A percentile compares a stretch with the other conserved stretches of the same genome.
Evolutionary conservation across 2,888 invertebrate species (phyloP).

Genomic region (Eristalis intricaria): DNA sequence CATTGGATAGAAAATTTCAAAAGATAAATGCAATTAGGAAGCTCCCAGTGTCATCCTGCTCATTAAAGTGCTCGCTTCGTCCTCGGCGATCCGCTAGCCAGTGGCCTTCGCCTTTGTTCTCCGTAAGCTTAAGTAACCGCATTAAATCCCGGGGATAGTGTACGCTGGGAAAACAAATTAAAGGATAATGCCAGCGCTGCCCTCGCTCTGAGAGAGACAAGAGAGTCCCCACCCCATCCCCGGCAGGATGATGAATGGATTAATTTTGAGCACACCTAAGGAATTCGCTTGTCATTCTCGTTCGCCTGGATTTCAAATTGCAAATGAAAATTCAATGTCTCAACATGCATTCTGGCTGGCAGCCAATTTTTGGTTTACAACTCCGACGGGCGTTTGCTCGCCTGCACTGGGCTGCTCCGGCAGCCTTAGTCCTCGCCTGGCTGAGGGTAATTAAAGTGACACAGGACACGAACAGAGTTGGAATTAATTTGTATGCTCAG

Average conservation of each 20-base stretch:
- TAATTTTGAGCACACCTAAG: conserved; percentile 68
- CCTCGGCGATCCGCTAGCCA: background rate
- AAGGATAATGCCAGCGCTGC: conserved; percentile 49
- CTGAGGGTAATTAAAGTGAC: conserved; percentile 67
- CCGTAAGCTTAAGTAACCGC: conserved; percentile 52
- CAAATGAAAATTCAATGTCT: conserved; percentile 71
- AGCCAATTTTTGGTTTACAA: conserved; percentile 68
- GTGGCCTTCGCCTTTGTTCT: conserved; percentile 32
- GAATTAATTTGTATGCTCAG: conserved; percentile 65
- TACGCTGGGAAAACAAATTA: conserved; percentile 65
- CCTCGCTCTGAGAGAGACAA: background rate
- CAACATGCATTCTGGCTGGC: conserved; percentile 61
- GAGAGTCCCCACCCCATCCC: background rate
- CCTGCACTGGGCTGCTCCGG: background rate
- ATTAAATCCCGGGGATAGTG: conserved; percentile 41
- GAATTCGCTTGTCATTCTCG: conserved; percentile 47
- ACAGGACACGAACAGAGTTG: conserved; percentile 46
- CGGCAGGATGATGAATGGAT: conserved; percentile 62
- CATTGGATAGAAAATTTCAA: conserved; percentile 57
- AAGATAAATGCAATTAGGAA: conserved; percentile 66
- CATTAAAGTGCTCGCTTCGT: conserved; percentile 53
- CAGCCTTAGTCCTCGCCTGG: background rate
- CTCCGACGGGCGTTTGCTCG: background rate
- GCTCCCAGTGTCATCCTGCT: conserved; percentile 53
- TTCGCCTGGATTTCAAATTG: conserved; percentile 47